Base-by-base conservation (phyloP, 1,140 invertebrate genomes). In the Nilaparvata lugens region DNA sequence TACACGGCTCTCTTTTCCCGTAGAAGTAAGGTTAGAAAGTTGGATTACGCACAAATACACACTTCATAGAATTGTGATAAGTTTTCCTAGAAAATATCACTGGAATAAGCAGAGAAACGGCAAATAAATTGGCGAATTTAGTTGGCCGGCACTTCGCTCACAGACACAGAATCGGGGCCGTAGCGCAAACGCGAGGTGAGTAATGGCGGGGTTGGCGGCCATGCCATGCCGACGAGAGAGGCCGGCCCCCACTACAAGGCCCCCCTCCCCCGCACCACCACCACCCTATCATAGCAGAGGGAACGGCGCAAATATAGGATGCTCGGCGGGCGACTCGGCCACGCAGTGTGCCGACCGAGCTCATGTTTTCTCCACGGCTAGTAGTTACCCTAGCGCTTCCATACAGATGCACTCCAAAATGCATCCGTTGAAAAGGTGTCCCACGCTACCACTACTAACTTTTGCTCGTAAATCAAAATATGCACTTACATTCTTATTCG, bases 281-380 rank as follows among this genome's bases (percentile, higher is more conserved):
- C 52, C 16, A 19, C 7, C 45, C 4, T 18, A 48, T 7, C 45
- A 14, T 5, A 16, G 11, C 21, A 23, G 45, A 48, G 45, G 45
- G 45, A 48, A 48, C 62, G 62, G 65, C 65, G 65, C 65, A 66
- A 66, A 66, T 66, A 66, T 55, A 31, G 57, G 65, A 63, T 61
- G 62, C 62, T 61, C 65, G 65, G 56, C 59, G 63, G 21, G 38
- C 51, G 21, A 43, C 54, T 19, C 28, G 19, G 35, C 13, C 40
- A 21, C 42, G 51, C 31, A 21, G 51, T 51, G 48, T 31, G 60
- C 38, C 63, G 63, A 62, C 63, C 60, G 56, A 43, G 61, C 61
- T 21, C 13, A 48, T 48, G 45, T 48, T 48, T 48, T 48, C 45
- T 19, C 45, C 14, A 4, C 45, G 14, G 45, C 2, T 23, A 19